These are phyloP conservation scores for Brachyhypopomus occidentalis DNA, from an alignment of 2,113 vertebrate genomes.

Conservation along the genomic window DNA sequence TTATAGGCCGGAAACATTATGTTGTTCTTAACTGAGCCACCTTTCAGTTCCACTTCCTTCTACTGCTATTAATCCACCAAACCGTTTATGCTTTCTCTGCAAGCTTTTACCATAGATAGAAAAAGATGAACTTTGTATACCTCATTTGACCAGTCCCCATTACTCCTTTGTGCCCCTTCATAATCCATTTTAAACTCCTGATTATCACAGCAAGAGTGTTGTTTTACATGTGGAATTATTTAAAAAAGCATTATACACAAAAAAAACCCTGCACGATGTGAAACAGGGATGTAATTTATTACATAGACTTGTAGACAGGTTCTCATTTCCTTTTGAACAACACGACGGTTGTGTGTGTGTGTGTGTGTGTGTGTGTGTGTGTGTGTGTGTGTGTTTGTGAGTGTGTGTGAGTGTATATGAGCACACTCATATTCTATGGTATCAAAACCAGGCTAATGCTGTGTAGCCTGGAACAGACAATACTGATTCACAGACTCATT, in stretches of 20 bases:
- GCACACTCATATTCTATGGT: background rate
- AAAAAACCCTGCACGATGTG: background rate
- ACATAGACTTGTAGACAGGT: background rate
- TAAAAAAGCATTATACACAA: background rate
- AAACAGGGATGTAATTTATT: background rate
- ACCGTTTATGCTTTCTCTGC: conserved; percentile 12
- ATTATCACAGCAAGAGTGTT: background rate
- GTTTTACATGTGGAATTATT: background rate
- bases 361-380: conserved; percentile 4
- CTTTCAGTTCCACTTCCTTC: conserved; percentile 5
- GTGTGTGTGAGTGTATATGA: background rate
- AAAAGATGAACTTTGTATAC: conserved; percentile 22
- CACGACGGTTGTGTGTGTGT: conserved; percentile 42
- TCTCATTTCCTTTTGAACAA: conserved; percentile 13
- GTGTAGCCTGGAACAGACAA: conserved; percentile 11
- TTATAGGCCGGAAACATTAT: background rate
- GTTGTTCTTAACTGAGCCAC: background rate
- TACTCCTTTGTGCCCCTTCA: conserved; percentile 5
- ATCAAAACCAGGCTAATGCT: background rate
- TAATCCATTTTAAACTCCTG: conserved; percentile 35
- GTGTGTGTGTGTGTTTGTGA: too few species aligned
- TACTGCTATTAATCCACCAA: conserved; percentile 5
- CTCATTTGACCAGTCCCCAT: conserved; percentile 29
- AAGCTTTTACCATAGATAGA: conserved; percentile 8
- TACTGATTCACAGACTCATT: conserved; percentile 20